Percentiles rank a stretch among this genome's conserved stretches.
phyloP scores from a whole-genome alignment of 2,888 invertebrate genomes.

The Dexiosoma caninum region DNA sequence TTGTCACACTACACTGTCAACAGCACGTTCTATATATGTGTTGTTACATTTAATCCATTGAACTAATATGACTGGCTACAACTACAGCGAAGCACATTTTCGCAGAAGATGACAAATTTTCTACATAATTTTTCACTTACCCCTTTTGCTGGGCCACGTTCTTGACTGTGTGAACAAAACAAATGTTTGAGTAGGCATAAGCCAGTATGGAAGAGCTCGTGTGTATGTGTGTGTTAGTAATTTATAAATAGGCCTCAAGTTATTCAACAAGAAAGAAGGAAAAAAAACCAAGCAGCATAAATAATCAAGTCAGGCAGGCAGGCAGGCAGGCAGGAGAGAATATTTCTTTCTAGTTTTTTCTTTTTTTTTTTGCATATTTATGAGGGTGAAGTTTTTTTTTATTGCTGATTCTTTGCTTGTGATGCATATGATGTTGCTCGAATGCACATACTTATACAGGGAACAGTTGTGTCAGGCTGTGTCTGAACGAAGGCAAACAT shows the following conservation, averaged over 20 bases:
- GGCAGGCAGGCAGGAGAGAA: neutral
- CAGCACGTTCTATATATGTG: neutral
- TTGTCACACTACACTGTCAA: no score
- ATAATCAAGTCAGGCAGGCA: neutral
- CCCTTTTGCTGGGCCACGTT: neutral
- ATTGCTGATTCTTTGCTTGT: neutral
- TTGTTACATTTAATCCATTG: neutral
- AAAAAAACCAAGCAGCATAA: neutral
- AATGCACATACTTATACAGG: neutral
- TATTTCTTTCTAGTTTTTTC: neutral
- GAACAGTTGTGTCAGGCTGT: neutral
- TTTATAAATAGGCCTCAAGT: constrained; percentile 58
- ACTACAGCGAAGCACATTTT: neutral
- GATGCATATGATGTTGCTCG: constrained; percentile 6
- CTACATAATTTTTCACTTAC: constrained; percentile 39
- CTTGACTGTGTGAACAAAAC: neutral
- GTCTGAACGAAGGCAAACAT: neutral
- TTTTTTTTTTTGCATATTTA: constrained; percentile 15
- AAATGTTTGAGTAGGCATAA: constrained; percentile 6
- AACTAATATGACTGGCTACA: neutral
- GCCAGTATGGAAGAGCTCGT: neutral
- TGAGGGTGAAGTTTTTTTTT: constrained; percentile 40
- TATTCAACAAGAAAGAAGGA: constrained; percentile 41
- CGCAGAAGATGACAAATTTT: constrained; percentile 47
- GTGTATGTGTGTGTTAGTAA: constrained; percentile 11